A percentile compares a stretch with the other conserved stretches of the same genome.
phyloP scores from a whole-genome alignment of 2,888 invertebrate species.

The Tillus elongatus region DNA sequence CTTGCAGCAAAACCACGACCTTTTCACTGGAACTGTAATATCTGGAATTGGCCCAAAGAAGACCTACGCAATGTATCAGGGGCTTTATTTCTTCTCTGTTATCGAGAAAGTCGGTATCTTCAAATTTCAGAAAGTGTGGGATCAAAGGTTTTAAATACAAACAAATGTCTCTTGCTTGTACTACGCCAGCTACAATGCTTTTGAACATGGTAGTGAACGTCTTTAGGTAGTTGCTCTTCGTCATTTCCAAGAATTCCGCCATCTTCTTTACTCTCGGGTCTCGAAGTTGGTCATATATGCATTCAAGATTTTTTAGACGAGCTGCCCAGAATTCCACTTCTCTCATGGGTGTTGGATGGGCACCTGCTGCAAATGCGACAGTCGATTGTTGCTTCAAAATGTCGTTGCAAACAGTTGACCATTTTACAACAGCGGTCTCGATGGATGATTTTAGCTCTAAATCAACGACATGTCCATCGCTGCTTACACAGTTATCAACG shows the following conservation, averaged over 20 bases:
- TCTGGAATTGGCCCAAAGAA: slow-evolving; percentile 74
- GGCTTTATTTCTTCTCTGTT: slow-evolving; percentile 51
- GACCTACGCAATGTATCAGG: slow-evolving; percentile 69
- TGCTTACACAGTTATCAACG: slow-evolving; percentile 43
- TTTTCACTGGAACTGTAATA: slow-evolving; percentile 42
- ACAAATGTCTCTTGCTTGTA: slow-evolving; percentile 77
- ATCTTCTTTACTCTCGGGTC: slow-evolving; percentile 75
- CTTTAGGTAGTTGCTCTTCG: slow-evolving; percentile 68
- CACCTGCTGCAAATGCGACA: slow-evolving; percentile 57
- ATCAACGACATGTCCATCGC: slow-evolving; percentile 52
- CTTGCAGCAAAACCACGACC: slow-evolving; percentile 63
- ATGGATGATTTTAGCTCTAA: slow-evolving; percentile 68
- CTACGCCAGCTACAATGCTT: slow-evolving; percentile 66
- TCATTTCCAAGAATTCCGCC: slow-evolving; percentile 59
- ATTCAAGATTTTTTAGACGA: slow-evolving; percentile 71
- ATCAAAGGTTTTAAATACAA: slow-evolving; percentile 67
- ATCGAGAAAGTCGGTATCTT: slow-evolving; percentile 60
- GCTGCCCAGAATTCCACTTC: slow-evolving; percentile 76
- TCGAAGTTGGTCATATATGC: slow-evolving; percentile 78
- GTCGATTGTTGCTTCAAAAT: slow-evolving; percentile 68
- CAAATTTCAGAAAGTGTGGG: slow-evolving; percentile 60
- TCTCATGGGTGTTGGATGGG: slow-evolving; percentile 59
- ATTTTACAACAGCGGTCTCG: slow-evolving; percentile 79
- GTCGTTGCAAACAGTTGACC: slow-evolving; percentile 61
- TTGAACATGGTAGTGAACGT: slow-evolving; percentile 71